Percentiles rank a stretch among this genome's conserved stretches.
These are phyloP conservation scores for Baronia brevicornis DNA, from an alignment of 2,888 invertebrate species.

Conservation along the genomic window DNA sequence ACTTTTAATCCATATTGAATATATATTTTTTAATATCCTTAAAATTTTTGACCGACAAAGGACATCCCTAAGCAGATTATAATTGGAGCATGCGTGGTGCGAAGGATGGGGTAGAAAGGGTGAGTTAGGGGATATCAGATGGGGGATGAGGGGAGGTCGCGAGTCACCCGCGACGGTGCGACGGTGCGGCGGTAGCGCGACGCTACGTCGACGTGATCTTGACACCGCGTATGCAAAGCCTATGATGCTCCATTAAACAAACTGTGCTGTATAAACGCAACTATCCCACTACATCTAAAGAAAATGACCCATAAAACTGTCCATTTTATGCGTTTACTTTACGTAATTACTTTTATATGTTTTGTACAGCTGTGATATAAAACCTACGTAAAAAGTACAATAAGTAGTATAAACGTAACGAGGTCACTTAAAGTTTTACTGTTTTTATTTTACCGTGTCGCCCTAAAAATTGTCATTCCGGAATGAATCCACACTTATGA, in stretches of 20 bases:
- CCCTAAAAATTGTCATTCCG: conserved; percentile 12
- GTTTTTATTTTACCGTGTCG: too few relatives aligned
- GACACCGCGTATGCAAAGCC: conserved; percentile 66
- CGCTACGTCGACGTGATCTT: conserved; percentile 61
- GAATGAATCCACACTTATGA: too few relatives aligned
- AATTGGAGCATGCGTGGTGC: conserved; percentile 75
- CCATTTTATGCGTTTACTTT: conserved; percentile 7
- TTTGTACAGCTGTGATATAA: conserved; percentile 9
- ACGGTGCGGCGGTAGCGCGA: conserved; percentile 40
- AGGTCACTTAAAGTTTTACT: too few relatives aligned
- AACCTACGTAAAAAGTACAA: conserved; percentile 9
- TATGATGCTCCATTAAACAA: conserved; percentile 44
- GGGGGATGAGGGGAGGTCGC: conserved; percentile 27
- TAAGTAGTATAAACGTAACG: conserved; percentile 9
- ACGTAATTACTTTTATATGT: conserved; percentile 9
- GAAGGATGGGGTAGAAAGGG: conserved; percentile 63
- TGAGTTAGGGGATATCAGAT: conserved; percentile 37
- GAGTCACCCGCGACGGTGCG: conserved; percentile 51
- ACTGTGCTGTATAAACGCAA: conserved; percentile 26
- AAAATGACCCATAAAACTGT: conserved; percentile 13
- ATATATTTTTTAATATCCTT: too few relatives aligned
- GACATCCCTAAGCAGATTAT: conserved; percentile 73
- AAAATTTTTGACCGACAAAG: conserved; percentile 55
- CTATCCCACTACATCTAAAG: conserved; percentile 5
- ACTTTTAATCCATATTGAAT: too few relatives aligned